These are phyloP conservation scores for Calameuta filiformis DNA, from an alignment of 2,888 invertebrate genomes.

Conservation along the genomic window DNA sequence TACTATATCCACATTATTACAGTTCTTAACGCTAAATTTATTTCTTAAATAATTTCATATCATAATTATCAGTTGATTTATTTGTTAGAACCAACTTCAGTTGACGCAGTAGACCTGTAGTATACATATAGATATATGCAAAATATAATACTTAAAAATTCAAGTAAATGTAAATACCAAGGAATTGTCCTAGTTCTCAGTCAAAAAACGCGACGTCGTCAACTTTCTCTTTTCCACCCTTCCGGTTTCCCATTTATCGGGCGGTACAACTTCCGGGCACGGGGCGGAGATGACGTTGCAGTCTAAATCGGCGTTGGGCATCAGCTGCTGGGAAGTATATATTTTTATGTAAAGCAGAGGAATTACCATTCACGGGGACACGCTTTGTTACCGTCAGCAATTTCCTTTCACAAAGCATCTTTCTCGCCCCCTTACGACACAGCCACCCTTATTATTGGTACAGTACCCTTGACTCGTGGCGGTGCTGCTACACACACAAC, in stretches of 20 bases:
- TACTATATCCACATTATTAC: no score
- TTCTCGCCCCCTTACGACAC: neutral
- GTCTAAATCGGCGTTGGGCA: neutral
- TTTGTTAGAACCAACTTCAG: neutral
- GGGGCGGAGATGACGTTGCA: neutral
- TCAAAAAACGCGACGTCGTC: neutral
- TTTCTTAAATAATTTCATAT: no score
- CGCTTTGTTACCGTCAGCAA: slow-evolving; percentile 2
- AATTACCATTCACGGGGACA: slow-evolving; percentile 1
- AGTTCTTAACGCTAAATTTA: no score
- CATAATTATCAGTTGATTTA: neutral
- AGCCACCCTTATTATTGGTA: neutral
- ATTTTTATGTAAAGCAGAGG: slow-evolving; percentile 1
- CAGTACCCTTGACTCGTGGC: neutral
- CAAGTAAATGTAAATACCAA: neutral
- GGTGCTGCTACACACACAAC: neutral
- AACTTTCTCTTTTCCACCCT: neutral
- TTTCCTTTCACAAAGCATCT: neutral
- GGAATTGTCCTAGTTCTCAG: neutral
- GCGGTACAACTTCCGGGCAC: neutral
- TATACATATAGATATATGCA: neutral
- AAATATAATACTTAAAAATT: neutral
- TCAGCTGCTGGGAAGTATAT: neutral
- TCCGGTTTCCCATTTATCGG: neutral
- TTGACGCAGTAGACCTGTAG: neutral